A percentile compares a stretch with the other conserved stretches of the same genome.
Evolutionary conservation across 2,888 invertebrate species (phyloP).

Genomic region (Eucera pruinosa): DNA sequence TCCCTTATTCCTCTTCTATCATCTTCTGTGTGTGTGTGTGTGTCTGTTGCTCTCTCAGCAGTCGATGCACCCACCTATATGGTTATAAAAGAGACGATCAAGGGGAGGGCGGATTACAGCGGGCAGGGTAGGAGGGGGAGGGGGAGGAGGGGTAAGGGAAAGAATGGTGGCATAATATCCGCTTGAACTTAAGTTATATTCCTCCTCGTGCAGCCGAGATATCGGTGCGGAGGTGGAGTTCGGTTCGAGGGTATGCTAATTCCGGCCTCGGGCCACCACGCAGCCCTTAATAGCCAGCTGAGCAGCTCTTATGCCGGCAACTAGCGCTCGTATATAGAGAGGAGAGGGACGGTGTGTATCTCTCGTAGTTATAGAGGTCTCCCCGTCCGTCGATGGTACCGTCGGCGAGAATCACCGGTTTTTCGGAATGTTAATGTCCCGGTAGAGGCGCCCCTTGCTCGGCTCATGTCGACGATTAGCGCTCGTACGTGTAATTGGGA

Average conservation of each 20-base stretch:
- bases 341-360: slow-evolving; percentile 36
- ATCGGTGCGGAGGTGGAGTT: slow-evolving; percentile 83
- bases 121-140: too few relatives aligned
- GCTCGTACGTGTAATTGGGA: slow-evolving; percentile 72
- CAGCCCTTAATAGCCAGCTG: slow-evolving; percentile 84
- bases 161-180: slow-evolving; percentile 84
- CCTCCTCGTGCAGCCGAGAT: slow-evolving; percentile 77
- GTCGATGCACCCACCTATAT: slow-evolving; percentile 79
- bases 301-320: slow-evolving; percentile 80
- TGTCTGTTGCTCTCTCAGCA: too few relatives aligned
- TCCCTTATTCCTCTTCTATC: too few relatives aligned
- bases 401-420: slow-evolving; percentile 75
- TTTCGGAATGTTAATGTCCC: slow-evolving; percentile 73
- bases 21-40: too few relatives aligned
- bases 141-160: too few relatives aligned
- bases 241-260: slow-evolving; percentile 83
- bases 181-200: slow-evolving; percentile 83
- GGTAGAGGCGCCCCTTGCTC: slow-evolving; percentile 65
- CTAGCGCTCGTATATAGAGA: slow-evolving; percentile 77
- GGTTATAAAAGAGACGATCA: slow-evolving; percentile 68
- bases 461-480: slow-evolving; percentile 68
- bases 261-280: slow-evolving; percentile 83
- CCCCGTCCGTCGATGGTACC: slow-evolving; percentile 68
- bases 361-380: slow-evolving; percentile 72
- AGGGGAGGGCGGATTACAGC: slow-evolving; percentile 72